These are phyloP conservation scores for Trachymyrmex cornetzi DNA, from an alignment of 1,140 invertebrate genomes.

Conservation along the genomic window DNA sequence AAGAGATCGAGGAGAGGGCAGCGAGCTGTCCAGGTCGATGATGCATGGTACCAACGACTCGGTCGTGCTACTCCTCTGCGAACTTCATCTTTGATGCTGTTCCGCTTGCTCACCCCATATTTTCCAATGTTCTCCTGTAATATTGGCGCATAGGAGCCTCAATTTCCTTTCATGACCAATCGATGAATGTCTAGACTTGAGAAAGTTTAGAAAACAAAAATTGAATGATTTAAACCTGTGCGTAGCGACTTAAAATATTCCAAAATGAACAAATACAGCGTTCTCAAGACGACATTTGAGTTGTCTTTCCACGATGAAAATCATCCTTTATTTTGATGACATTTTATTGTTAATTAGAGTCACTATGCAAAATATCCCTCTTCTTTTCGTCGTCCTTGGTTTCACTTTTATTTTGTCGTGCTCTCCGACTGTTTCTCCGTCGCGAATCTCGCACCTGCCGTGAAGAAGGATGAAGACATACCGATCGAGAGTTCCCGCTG, in stretches of 20 bases:
- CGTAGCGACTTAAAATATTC: not conserved
- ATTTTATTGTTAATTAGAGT: not conserved
- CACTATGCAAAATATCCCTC: not conserved
- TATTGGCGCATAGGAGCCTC: not conserved
- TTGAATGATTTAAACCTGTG: not conserved
- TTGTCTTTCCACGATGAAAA: not conserved
- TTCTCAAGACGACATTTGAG: not conserved
- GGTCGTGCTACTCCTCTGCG: conserved; percentile 76
- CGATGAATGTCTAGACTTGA: not conserved
- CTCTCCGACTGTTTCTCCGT: conserved; percentile 22
- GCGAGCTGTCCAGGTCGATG: conserved; percentile 75
- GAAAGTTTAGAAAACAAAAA: not conserved
- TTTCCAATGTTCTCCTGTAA: conserved; percentile 15
- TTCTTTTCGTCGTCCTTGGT: not conserved
- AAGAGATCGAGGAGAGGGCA: conserved; percentile 64
- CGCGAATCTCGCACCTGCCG: conserved; percentile 72
- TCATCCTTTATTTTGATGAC: not conserved
- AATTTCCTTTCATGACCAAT: not conserved
- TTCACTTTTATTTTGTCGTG: conserved; percentile 43
- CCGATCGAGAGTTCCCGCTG: conserved; percentile 75
- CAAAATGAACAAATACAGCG: not conserved
- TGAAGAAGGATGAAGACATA: conserved; percentile 76
- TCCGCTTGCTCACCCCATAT: conserved; percentile 50
- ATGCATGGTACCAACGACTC: conserved; percentile 75
- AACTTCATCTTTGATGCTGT: conserved; percentile 74